These are phyloP conservation scores for Excalfactoria chinensis DNA, from an alignment of 2,113 vertebrate species.

Conservation along the genomic window DNA sequence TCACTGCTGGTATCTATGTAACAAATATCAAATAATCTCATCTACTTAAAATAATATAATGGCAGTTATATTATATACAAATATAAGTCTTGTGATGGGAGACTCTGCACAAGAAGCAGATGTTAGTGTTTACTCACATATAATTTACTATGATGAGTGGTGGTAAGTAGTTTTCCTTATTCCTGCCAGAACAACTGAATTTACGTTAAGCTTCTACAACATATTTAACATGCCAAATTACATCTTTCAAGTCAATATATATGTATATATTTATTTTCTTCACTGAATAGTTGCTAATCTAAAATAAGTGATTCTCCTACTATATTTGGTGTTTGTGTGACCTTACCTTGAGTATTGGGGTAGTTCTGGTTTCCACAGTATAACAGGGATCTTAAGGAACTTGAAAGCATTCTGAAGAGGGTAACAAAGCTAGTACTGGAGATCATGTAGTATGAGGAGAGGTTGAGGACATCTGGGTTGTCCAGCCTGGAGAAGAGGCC, in stretches of 20 bases:
- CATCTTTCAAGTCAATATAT: neutral
- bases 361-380: neutral
- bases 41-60: conserved; percentile 32
- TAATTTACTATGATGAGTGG: conserved; percentile 50
- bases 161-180: neutral
- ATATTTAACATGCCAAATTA: neutral
- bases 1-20: neutral
- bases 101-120: conserved; percentile 41
- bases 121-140: conserved; percentile 63
- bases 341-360: neutral
- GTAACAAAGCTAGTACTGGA: neutral
- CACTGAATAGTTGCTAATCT: neutral
- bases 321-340: neutral
- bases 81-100: conserved; percentile 42
- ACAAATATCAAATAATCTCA: conserved; percentile 38
- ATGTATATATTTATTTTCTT: neutral
- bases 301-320: neutral
- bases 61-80: too few species aligned
- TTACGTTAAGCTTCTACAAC: neutral
- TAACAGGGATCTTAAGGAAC: neutral
- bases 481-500: neutral
- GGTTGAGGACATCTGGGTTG: neutral
- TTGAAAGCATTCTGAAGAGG: neutral
- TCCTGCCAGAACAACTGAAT: neutral
- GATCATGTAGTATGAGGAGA: neutral